Conservation (phyloP, 2,113 vertebrate genomes). For the Cricetomys ansorgei region DNA sequence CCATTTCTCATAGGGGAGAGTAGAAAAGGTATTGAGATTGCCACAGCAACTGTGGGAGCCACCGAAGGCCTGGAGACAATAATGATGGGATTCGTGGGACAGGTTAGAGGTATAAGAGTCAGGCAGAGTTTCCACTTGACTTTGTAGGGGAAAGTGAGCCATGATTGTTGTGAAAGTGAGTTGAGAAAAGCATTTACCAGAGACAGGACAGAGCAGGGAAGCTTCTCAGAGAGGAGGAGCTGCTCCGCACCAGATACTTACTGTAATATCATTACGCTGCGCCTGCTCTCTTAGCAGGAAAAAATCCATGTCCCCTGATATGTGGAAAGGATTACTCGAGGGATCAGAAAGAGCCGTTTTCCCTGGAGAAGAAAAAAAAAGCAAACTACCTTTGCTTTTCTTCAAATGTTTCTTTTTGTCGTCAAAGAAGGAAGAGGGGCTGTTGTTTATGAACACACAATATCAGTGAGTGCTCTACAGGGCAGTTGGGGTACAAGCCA, state of each 20-base stretch:
- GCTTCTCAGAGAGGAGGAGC: not conserved
- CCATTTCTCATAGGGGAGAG: not conserved
- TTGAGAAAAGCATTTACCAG: not conserved
- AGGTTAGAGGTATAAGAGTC: not conserved
- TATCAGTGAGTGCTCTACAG: not conserved
- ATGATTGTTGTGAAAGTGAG: not conserved
- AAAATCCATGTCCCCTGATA: constrained; percentile 83
- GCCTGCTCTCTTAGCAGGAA: constrained; percentile 85
- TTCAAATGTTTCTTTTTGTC: too few species aligned
- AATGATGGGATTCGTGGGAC: fast-evolving
- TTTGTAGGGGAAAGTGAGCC: not conserved
- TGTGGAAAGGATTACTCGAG: constrained; percentile 65
- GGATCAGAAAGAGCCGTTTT: fast-evolving
- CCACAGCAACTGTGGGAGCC: not conserved
- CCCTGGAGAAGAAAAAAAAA: constrained; percentile 13
- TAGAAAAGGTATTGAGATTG: not conserved
- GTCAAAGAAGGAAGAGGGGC: too few species aligned
- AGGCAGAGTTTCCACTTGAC: too few species aligned
- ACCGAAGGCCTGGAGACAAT: not conserved
- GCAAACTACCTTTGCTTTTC: fast-evolving
- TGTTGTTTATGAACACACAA: not conserved
- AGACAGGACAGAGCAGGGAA: not conserved
- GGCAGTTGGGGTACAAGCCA: not conserved
- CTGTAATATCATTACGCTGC: constrained; percentile 74
- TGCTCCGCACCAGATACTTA: constrained; percentile 65